phyloP scores from a whole-genome alignment of 2,113 vertebrate genomes.

The Nannobrachium achirus region DNA sequence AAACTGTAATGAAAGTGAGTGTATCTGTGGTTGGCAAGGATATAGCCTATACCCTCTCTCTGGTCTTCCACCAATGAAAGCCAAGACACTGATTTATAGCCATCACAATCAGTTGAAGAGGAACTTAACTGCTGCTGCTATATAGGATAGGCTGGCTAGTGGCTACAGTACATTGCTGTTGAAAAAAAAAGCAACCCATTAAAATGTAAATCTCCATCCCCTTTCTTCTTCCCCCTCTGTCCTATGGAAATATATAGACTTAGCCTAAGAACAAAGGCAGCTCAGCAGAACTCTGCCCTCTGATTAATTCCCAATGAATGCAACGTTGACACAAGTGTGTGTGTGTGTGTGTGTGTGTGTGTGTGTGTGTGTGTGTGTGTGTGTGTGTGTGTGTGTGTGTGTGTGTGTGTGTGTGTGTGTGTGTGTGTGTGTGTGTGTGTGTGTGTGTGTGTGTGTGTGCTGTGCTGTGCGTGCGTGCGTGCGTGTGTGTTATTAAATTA shows the following conservation, averaged over 20 bases:
- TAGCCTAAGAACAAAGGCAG: conserved; percentile 24
- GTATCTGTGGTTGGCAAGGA: neutral
- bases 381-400: neutral
- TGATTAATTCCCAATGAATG: conserved; percentile 15
- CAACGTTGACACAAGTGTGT: conserved; percentile 16
- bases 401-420: neutral
- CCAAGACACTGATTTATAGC: neutral
- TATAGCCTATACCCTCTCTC: too few species aligned
- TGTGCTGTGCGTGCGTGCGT: too few species aligned
- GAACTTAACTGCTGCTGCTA: conserved; percentile 6
- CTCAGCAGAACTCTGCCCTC: neutral
- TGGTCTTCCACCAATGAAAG: too few species aligned
- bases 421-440: too few species aligned
- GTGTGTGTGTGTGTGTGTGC: too few species aligned
- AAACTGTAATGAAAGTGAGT: conserved; percentile 1
- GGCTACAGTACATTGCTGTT: too few species aligned
- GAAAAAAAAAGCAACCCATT: conserved; percentile 27
- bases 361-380: conserved; percentile 1
- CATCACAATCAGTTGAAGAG: conserved; percentile 12
- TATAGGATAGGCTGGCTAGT: too few species aligned
- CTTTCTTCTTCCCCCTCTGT: conserved; percentile 32
- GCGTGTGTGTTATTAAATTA: too few species aligned
- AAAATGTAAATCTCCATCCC: conserved; percentile 28
- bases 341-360: conserved; percentile 1
- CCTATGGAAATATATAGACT: too few species aligned